Evolutionary conservation across 1,140 invertebrate genomes (phyloP).

Genomic region (Archegozetes longisetosus): DNA sequence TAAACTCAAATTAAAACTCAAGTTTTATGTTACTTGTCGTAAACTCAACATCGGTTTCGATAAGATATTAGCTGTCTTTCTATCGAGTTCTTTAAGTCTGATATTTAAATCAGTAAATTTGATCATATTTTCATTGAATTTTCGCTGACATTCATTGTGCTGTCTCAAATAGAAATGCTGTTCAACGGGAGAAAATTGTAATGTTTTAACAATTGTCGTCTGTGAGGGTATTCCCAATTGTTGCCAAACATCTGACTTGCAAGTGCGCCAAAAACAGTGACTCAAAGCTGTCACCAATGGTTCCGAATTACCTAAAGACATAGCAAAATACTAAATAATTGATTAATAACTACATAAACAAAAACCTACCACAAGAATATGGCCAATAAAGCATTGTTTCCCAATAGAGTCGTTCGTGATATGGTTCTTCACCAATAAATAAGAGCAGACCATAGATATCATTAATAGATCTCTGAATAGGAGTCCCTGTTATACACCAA

Average conservation of each 20-base stretch:
- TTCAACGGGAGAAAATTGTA: conserved; percentile 42
- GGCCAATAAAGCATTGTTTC: conserved; percentile 37
- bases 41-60: conserved; percentile 2
- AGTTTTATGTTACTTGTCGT: not conserved
- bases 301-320: conserved; percentile 27
- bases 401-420: conserved; percentile 39
- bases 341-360: not conserved
- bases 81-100: conserved; percentile 31
- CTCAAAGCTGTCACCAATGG: conserved; percentile 38
- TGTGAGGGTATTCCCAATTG: conserved; percentile 36
- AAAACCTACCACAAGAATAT: conserved; percentile 27
- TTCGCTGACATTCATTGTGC: conserved; percentile 30
- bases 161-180: conserved; percentile 41
- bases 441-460: conserved; percentile 51
- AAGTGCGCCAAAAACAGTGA: conserved; percentile 49
- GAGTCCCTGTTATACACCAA: conserved; percentile 65
- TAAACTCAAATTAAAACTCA: not conserved
- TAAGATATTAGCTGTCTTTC: conserved; percentile 25
- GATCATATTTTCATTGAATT: conserved; percentile 24
- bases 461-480: conserved; percentile 43
- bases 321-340: not conserved
- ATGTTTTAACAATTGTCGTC: conserved; percentile 33
- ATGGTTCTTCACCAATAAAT: conserved; percentile 47
- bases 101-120: conserved; percentile 26
- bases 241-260: conserved; percentile 44